Evolutionary conservation across 2,888 invertebrate species (phyloP), one percentile per base, ranked within the genome.

Genomic region (Caenorhabditis sp.): DNA sequence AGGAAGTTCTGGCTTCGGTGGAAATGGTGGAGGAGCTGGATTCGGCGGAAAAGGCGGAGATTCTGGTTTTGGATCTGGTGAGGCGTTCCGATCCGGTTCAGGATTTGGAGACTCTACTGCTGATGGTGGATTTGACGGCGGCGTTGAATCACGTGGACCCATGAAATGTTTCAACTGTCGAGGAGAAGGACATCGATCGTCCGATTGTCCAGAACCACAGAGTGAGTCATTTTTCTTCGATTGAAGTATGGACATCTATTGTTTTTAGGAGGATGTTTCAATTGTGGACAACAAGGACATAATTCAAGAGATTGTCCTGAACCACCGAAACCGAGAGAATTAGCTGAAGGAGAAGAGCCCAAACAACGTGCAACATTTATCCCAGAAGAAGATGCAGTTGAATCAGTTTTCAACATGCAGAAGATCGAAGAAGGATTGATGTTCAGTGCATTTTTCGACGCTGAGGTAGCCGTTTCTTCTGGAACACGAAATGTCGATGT

Each of bases 371-470:
- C 70, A 0, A 43, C 43, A 10, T 74, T 67, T 38, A 54, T 77
- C 21, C 77, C 73, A 12, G 53, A 27, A 12, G 74, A 74, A 20
- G 57, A 52, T 2, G 49, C 25, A 3, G 56, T 66, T 57, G 73
- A 73, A 21, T 59, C 58, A 4, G 52, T 70, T 8, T 68, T 70
- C 49, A 54, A 57, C 49, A 54, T 67, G 53, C 68, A 70, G 27
- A 59, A 60, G 31, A 71, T 74, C 36, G 5, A 49, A 23, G 67
- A 69, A 27, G 77, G 70, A 53, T 25, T 60, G 17, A 62, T 76
- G 73, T 82, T 82, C 67, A 43, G 75, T 12, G 63, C 70, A 36
- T 78, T 82, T 63, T 82, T 79, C 69, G 77, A 79, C 20, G 77
- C 80, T 56, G 54, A 72, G 12, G 78, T 79, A 20, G 59, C 54